Conservation (phyloP, 2,113 vertebrate species). For the Herpetotheres cachinnans region DNA sequence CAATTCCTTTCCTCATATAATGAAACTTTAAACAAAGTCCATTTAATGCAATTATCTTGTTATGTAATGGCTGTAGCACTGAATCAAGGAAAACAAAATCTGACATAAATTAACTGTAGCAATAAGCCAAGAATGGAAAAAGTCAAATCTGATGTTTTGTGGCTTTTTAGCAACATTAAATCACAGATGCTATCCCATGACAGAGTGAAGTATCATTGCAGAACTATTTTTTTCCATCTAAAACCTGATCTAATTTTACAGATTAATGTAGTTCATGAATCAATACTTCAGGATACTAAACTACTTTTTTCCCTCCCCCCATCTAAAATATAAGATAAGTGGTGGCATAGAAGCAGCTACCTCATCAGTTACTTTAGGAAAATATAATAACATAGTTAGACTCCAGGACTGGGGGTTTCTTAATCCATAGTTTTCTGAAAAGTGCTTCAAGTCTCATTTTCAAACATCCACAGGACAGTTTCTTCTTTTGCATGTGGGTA, state of each 20-base stretch:
- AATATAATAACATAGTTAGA: background rate
- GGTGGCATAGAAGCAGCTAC: background rate
- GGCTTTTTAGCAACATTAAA: background rate
- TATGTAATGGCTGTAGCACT: background rate
- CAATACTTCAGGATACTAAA: background rate
- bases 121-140: background rate
- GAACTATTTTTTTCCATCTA: background rate
- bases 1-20: background rate
- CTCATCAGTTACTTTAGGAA: background rate
- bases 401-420: rapidly evolving
- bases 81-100: background rate
- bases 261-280: background rate
- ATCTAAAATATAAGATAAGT: background rate
- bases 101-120: background rate
- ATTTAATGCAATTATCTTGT: background rate
- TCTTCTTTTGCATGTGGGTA: background rate
- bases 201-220: background rate
- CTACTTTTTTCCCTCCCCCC: background rate
- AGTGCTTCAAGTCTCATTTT: background rate
- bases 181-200: background rate
- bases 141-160: background rate
- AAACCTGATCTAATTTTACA: background rate
- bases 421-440: background rate
- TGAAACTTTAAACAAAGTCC: background rate
- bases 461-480: background rate